Evolutionary conservation across 1,140 invertebrate species (phyloP).

Genomic region (Cydia splendana): DNA sequence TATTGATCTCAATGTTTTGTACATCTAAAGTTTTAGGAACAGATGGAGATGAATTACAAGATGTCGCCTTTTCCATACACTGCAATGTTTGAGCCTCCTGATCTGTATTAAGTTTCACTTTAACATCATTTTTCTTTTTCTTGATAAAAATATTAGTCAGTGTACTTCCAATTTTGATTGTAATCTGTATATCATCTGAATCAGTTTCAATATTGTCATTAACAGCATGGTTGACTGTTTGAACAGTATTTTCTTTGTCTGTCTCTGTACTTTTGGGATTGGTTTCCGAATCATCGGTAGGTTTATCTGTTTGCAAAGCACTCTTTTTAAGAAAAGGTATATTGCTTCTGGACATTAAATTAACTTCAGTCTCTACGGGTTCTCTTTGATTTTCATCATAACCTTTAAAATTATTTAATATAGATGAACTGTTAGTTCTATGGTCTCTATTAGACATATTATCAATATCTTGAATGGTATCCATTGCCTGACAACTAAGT

Average conservation of each 20-base stretch:
- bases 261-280: background rate
- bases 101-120: conserved; percentile 60
- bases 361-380: conserved; percentile 4
- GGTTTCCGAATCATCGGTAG: conserved; percentile 11
- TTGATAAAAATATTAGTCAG: conserved; percentile 67
- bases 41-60: conserved; percentile 5
- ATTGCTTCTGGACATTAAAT: conserved; percentile 36
- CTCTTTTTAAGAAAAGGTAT: conserved; percentile 58
- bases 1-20: conserved; percentile 37
- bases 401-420: conserved; percentile 14
- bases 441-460: conserved; percentile 26
- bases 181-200: conserved; percentile 65
- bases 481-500: background rate
- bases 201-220: conserved; percentile 38
- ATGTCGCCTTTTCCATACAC: background rate
- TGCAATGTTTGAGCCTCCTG: conserved; percentile 58
- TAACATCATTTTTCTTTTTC: conserved; percentile 61
- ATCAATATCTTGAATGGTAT: conserved; percentile 29
- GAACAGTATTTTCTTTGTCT: conserved; percentile 33
- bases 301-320: conserved; percentile 35
- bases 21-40: conserved; percentile 21
- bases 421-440: conserved; percentile 6
- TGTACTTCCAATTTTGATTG: conserved; percentile 66
- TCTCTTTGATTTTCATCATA: conserved; percentile 15
- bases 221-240: conserved; percentile 38